Evolutionary conservation across 2,113 vertebrate species (phyloP).

Genomic region (Pachyramphus minor): DNA sequence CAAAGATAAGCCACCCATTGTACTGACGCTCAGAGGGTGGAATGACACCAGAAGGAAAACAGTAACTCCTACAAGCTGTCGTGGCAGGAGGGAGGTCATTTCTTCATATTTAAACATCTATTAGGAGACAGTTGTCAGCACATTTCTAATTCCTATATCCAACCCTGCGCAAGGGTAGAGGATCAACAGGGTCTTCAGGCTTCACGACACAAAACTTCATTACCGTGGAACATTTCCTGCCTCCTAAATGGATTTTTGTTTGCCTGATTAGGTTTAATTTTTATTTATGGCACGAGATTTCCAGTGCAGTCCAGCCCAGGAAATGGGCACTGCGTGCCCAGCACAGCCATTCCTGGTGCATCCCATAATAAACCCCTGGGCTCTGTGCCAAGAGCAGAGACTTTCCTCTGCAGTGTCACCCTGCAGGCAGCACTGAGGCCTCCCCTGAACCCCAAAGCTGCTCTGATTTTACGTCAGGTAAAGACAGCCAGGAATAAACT

Average conservation of each 20-base stretch:
- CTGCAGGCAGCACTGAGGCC: not conserved
- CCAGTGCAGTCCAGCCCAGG: not conserved
- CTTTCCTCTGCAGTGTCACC: not conserved
- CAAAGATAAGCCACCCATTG: not conserved
- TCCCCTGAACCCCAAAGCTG: not conserved
- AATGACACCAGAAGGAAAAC: not conserved
- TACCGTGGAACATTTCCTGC: conserved; percentile 26
- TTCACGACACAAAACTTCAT: not conserved
- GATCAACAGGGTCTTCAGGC: not conserved
- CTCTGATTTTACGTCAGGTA: not conserved
- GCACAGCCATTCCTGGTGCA: not conserved
- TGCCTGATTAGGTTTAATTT: not conserved
- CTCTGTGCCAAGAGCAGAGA: accelerated
- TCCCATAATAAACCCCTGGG: not conserved
- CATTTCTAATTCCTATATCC: not conserved
- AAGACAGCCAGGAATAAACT: not conserved
- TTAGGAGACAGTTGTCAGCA: not conserved
- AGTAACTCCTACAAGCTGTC: not conserved
- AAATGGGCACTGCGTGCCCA: not conserved
- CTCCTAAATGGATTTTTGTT: conserved; percentile 1
- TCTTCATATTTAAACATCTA: not conserved
- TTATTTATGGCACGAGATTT: not conserved
- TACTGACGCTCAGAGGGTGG: not conserved
- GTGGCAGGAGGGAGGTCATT: not conserved
- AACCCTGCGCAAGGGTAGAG: not conserved